A percentile compares a stretch with the other conserved stretches of the same genome.
Evolutionary conservation across 2,797 vertebrate genomes (phyloP).

Genomic region (Manis crassicaudata): DNA sequence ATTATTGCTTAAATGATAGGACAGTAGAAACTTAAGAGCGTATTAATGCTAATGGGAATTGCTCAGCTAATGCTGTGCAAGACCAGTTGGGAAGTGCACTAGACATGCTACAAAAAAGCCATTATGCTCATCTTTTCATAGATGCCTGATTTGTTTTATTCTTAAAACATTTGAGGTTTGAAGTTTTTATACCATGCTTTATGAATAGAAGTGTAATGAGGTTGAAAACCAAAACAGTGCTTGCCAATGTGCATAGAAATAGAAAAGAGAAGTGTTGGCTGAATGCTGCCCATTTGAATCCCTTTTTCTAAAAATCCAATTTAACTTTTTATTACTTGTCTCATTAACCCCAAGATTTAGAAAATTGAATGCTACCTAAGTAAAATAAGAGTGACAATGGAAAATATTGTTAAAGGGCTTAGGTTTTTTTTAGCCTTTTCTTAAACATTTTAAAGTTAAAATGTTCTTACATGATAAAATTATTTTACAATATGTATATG

Average conservation of each 20-base stretch:
- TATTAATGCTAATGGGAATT: conserved; percentile 74
- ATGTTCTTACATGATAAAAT: conserved; percentile 80
- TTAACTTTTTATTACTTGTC: conserved; percentile 85
- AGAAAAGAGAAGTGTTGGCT: conserved; percentile 60
- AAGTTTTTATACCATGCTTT: conserved; percentile 68
- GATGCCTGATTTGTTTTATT: conserved; percentile 81
- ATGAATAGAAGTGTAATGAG: conserved; percentile 78
- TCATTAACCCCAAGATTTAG: conserved; percentile 83
- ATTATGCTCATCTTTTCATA: conserved; percentile 72
- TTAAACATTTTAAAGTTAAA: conserved; percentile 78
- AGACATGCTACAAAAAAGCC: conserved; percentile 39
- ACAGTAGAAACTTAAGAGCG: conserved; percentile 74
- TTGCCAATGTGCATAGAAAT: conserved; percentile 61
- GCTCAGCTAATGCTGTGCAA: conserved; percentile 34
- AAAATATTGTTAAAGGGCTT: conserved; percentile 70
- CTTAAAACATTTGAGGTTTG: conserved; percentile 80
- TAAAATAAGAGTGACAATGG: conserved; percentile 80
- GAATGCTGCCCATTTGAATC: conserved; percentile 72
- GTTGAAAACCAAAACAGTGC: conserved; percentile 77
- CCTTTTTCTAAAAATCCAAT: conserved; percentile 80
- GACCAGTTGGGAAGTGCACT: conserved; percentile 36
- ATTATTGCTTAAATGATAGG: conserved; percentile 74
- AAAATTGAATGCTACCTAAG: conserved; percentile 79
- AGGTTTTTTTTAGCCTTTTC: conserved; percentile 75
- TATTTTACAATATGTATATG: conserved; percentile 79